These are phyloP conservation scores for Drosophila demipolita DNA, from an alignment of 2,888 invertebrate species.

Conservation along the genomic window DNA sequence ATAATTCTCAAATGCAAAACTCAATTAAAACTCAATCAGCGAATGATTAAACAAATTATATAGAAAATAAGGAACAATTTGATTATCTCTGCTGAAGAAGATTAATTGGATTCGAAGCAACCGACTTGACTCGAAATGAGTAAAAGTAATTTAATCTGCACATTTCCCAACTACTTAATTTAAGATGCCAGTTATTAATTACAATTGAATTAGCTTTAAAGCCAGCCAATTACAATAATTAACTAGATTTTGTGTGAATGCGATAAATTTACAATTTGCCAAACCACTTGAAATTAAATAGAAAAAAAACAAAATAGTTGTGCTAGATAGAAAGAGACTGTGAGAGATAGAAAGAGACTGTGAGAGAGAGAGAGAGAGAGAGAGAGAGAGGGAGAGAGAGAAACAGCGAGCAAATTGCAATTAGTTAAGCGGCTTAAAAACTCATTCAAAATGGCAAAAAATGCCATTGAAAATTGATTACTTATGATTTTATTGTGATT, in stretches of 20 bases:
- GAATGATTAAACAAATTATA: background rate
- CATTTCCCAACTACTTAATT: background rate
- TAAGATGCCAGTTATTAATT: constrained; percentile 11
- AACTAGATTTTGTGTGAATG: constrained; percentile 17
- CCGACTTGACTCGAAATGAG: background rate
- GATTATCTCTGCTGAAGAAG: background rate
- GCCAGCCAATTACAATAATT: constrained; percentile 39
- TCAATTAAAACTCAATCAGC: constrained; percentile 13
- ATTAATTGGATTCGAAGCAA: background rate
- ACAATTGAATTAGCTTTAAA: constrained; percentile 31
- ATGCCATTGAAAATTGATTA: constrained; percentile 26
- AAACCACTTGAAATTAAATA: background rate
- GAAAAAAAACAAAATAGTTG: background rate
- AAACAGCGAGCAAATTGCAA: constrained; percentile 41
- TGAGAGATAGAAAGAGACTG: background rate
- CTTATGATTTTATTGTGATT: background rate
- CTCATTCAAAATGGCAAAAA: constrained; percentile 43
- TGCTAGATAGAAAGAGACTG: background rate
- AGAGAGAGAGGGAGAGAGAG: background rate
- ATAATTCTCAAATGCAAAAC: constrained; percentile 1
- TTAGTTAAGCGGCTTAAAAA: constrained; percentile 57
- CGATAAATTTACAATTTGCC: background rate
- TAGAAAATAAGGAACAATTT: background rate
- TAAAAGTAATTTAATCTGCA: constrained; percentile 1
- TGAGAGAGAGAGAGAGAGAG: too few species aligned